Base-by-base conservation (phyloP, 1,140 invertebrate genomes). In the Plodia interpunctella region DNA sequence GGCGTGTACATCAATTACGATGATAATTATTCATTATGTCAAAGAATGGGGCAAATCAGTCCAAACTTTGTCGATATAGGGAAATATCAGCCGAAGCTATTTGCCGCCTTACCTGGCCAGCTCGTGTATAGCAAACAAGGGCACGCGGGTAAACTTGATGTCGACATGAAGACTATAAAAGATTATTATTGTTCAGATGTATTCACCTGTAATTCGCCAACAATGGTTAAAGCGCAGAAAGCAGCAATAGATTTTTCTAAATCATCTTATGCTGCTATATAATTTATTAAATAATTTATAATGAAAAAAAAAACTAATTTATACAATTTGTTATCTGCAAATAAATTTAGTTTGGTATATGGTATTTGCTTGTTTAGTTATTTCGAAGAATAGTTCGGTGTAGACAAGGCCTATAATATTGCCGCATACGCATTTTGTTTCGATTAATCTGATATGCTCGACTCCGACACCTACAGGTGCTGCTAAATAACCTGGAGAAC, bases 161-260 rank as follows among this genome's bases (percentile, higher is more conserved):
- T 88, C 0, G 69, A 75, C 8, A 84, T 87, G 80, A 73, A 74
- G 59, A 66, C 49, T 5, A 49, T 88, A 13, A 60, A 63, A 21
- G 77, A 86, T 44, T 88, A 88, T 63, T 88, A 82, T 55, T 87
- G 83, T 55, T 77, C 82, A 2, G 82, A 86, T 66, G 60, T 80
- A 11, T 88, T 82, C 55, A 74, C 78, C 0, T 83, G 62, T 49
- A 88, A 88, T 57, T 88, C 86, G 0, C 71, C 72, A 4, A 86
- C 78, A 0, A 88, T 88, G 86, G 57, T 75, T 8, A 78, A 70
- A 51, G 75, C 81, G 0, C 60, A 67, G 50, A 86, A 84, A 60
- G 81, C 82, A 11, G 80, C 74, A 5, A 60, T 18, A 2, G 59
- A 80, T 20, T 66, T 76, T 55, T 55, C 66, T 19, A 44, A 18